A percentile compares a stretch with the other conserved stretches of the same genome.
Evolutionary conservation across 1,140 invertebrate genomes (phyloP).

Genomic region (Cydia strobilella): DNA sequence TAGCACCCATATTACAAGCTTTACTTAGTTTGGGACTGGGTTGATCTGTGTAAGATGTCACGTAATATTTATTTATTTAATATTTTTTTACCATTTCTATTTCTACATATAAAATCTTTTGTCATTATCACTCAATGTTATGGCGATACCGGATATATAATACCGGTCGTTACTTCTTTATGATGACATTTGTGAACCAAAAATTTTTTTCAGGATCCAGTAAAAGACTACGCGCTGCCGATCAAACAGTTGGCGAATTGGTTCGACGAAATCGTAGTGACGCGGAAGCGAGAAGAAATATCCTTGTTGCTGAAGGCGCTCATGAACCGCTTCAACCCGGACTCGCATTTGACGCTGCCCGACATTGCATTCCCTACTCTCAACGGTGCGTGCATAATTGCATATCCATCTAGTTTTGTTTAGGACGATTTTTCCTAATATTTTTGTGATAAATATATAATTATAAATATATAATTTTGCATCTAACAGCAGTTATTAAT

Average conservation of each 20-base stretch:
- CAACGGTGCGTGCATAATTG: slow-evolving; percentile 76
- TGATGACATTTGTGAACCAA: background rate
- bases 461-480: too few relatives aligned
- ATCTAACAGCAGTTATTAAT: too few relatives aligned
- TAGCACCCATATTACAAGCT: too few relatives aligned
- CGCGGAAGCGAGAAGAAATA: slow-evolving; percentile 89
- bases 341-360: slow-evolving; percentile 81
- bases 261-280: slow-evolving; percentile 90
- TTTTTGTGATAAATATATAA: too few relatives aligned
- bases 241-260: slow-evolving; percentile 88
- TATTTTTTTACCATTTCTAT: too few relatives aligned
- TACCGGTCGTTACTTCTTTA: slow-evolving; percentile 33
- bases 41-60: too few relatives aligned
- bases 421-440: too few relatives aligned
- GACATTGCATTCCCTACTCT: slow-evolving; percentile 84
- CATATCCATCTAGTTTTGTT: too few relatives aligned
- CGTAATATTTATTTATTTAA: too few relatives aligned
- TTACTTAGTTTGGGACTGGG: too few relatives aligned
- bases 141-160: too few relatives aligned
- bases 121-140: too few relatives aligned
- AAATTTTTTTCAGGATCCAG: slow-evolving; percentile 82
- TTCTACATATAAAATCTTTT: slow-evolving; percentile 4
- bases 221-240: slow-evolving; percentile 87
- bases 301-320: slow-evolving; percentile 86
- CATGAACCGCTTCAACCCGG: slow-evolving; percentile 83